Base-by-base conservation (phyloP, 2,888 invertebrate genomes). In the Lasioglossum villosulum region DNA sequence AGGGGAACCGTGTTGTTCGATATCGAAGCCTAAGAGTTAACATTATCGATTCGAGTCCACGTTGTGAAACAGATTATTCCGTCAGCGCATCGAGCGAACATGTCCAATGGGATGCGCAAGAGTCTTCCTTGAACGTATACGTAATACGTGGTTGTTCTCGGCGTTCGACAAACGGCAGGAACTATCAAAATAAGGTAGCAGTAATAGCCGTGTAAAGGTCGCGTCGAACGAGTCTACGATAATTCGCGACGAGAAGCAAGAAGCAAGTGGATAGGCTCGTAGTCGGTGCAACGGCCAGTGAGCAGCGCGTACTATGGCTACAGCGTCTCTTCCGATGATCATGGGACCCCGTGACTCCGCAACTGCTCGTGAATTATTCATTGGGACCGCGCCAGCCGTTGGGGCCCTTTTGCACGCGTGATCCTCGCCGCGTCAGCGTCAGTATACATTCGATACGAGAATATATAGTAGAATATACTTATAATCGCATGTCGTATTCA, bases 341-440 rank as follows among this genome's bases (percentile, higher is more conserved):
- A 80, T 86, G 83, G 81, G 88, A 76, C 88, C 82, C 86, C 87
- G 88, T 87, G 86, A 75, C 86, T 82, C 71, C 74, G 72, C 59
- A 72, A 76, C 75, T 70, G 83, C 89, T 91, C 89, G 89, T 94
- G 94, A 94, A 94, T 94, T 93, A 94, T 94, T 94, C 94, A 94
- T 93, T 80, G 86, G 88, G 90, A 86, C 88, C 91, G 90, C 85
- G 89, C 87, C 90, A 91, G 91, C 89, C 90, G 92, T 92, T 92
- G 93, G 93, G 92, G 89, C 90, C 83, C 78, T 88, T 78, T 88
- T 90, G 92, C 92, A 92, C 91, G 90, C 93, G 92, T 92, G 92
- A 93, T 93, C 91, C 30, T 30, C 89, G 86, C 87, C 56, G 56
- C 90, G 89, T 90, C 91, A 87, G 30, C 27, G 63, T 4, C n/a